Evolutionary conservation across 2,888 invertebrate genomes (phyloP).

Genomic region (Pycnomerus fuliginosus): DNA sequence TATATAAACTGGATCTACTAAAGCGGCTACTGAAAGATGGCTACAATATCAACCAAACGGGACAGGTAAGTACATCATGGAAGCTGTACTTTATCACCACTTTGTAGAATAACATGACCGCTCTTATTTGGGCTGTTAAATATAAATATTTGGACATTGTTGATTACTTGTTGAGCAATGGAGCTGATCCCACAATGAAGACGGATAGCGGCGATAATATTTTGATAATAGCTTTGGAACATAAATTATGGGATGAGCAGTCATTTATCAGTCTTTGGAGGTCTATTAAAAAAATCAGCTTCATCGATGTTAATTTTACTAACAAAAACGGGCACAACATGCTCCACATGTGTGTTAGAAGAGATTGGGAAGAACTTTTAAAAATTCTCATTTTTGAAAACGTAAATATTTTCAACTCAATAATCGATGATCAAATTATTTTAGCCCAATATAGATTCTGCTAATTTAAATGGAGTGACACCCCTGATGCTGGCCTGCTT

Average conservation of each 20-base stretch:
- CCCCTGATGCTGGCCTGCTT: slow-evolving; percentile 51
- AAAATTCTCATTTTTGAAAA: slow-evolving; percentile 42
- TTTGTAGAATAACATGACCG: slow-evolving; percentile 45
- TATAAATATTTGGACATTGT: slow-evolving; percentile 48
- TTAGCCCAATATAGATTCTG: slow-evolving; percentile 40
- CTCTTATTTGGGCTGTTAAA: slow-evolving; percentile 51
- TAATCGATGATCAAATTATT: too few species aligned
- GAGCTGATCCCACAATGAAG: slow-evolving; percentile 45
- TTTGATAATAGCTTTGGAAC: slow-evolving; percentile 47
- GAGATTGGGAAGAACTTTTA: slow-evolving; percentile 48
- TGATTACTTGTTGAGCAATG: slow-evolving; percentile 44
- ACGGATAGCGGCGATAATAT: slow-evolving; percentile 47
- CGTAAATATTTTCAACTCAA: slow-evolving; percentile 26
- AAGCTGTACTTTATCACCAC: slow-evolving; percentile 1
- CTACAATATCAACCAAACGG: slow-evolving; percentile 40
- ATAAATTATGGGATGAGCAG: slow-evolving; percentile 49
- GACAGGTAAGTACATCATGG: slow-evolving; percentile 42
- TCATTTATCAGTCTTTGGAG: slow-evolving; percentile 49
- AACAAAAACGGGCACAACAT: slow-evolving; percentile 49
- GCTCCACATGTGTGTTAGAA: slow-evolving; percentile 48
- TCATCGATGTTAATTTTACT: slow-evolving; percentile 44
- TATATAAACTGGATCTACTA: slow-evolving; percentile 45
- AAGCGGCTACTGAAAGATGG: slow-evolving; percentile 45
- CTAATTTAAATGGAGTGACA: slow-evolving; percentile 47
- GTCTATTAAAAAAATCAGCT: slow-evolving; percentile 36